Percentiles rank a stretch among this genome's conserved stretches.
phyloP scores from a whole-genome alignment of 1,140 invertebrate genomes.

The Tetramorium simillimum region DNA sequence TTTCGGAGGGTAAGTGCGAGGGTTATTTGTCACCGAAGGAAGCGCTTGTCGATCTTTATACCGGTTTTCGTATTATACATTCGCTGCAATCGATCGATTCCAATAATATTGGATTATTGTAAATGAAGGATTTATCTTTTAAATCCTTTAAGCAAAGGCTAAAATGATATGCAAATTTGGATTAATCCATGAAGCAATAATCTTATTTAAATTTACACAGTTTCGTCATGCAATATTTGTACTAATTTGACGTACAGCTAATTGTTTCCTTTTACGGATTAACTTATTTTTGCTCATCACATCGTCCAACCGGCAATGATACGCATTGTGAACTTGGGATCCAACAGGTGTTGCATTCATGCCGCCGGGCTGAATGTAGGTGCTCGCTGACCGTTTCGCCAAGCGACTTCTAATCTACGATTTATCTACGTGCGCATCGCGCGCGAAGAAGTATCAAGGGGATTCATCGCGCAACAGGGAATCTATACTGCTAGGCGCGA shows the following conservation, averaged over 20 bases:
- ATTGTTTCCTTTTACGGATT: neutral
- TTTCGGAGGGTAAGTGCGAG: conserved; percentile 11
- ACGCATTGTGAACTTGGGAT: conserved; percentile 21
- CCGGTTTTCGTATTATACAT: neutral
- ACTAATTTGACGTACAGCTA: neutral
- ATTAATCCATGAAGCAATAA: neutral
- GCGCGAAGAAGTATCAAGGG: conserved; percentile 30
- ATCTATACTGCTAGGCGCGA: conserved; percentile 11
- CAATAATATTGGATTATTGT: neutral
- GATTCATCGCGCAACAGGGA: conserved; percentile 25
- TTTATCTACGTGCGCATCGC: conserved; percentile 33
- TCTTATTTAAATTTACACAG: neutral
- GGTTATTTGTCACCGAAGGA: conserved; percentile 23
- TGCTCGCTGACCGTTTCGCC: conserved; percentile 40
- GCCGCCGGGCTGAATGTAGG: conserved; percentile 12
- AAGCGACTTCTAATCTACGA: conserved; percentile 12
- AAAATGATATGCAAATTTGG: neutral
- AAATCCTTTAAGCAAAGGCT: neutral
- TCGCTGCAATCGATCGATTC: neutral
- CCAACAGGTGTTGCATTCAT: conserved; percentile 27
- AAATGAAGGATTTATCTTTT: neutral
- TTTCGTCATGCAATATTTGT: neutral
- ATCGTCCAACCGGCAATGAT: conserved; percentile 10
- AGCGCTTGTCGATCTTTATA: neutral
- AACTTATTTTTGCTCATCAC: neutral